Conservation (phyloP, 2,113 vertebrate species). For the Emydocephalus ijimae region DNA sequence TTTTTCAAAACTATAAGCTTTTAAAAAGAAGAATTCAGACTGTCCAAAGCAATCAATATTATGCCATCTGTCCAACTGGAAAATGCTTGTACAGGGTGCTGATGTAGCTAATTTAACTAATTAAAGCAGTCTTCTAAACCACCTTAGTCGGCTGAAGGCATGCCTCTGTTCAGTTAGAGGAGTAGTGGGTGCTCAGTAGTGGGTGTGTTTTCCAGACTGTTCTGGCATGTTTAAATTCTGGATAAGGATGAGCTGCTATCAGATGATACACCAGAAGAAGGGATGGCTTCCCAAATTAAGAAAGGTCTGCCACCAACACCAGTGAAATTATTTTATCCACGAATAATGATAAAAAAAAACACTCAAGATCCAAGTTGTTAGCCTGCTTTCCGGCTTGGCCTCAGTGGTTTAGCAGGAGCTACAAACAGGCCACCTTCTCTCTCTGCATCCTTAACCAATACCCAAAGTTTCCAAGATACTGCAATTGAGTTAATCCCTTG, state of each 20-base stretch:
- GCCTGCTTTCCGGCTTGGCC: background rate
- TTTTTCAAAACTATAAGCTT: background rate
- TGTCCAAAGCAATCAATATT: background rate
- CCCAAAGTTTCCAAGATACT: background rate
- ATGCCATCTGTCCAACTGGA: background rate
- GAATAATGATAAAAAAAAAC: too few relatives aligned
- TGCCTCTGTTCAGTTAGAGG: background rate
- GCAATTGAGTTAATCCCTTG: background rate
- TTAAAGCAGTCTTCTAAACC: background rate
- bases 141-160: background rate
- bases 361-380: too few relatives aligned
- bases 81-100: background rate
- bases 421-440: background rate
- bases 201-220: background rate
- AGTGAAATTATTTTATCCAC: background rate
- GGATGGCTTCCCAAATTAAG: background rate
- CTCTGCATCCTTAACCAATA: background rate
- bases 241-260: background rate
- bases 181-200: background rate
- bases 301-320: background rate
- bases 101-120: background rate
- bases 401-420: too few relatives aligned
- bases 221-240: background rate
- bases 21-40: too few relatives aligned
- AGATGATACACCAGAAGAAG: too few relatives aligned